These are phyloP conservation scores for Schizotus pectinicornis DNA, from an alignment of 2,888 invertebrate species.

Conservation along the genomic window DNA sequence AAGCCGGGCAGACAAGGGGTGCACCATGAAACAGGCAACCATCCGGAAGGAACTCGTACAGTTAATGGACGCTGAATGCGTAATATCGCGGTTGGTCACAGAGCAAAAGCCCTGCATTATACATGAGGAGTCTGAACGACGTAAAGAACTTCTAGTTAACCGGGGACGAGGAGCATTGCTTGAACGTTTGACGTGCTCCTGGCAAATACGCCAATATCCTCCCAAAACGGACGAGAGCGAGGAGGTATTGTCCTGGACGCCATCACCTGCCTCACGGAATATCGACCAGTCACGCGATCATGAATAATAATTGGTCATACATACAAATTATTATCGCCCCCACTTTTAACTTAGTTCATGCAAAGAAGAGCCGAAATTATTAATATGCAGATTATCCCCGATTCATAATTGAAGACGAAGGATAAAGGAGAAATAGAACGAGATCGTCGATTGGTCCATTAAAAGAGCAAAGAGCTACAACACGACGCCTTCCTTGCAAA, in stretches of 20 bases:
- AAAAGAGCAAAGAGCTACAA: no score
- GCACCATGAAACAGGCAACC: slow-evolving; percentile 30
- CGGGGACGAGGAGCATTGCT: neutral
- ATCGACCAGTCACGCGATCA: slow-evolving; percentile 6
- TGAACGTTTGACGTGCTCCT: slow-evolving; percentile 10
- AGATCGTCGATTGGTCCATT: no score
- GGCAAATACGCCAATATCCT: neutral
- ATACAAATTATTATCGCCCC: neutral
- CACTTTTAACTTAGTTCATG: no score
- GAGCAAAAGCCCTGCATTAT: slow-evolving; percentile 39
- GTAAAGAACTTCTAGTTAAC: slow-evolving; percentile 28
- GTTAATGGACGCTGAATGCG: slow-evolving; percentile 43
- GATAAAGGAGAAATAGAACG: no score
- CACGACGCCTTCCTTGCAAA: no score
- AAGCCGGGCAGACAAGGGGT: slow-evolving; percentile 23
- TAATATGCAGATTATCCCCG: no score
- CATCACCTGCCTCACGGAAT: neutral
- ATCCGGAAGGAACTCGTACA: slow-evolving; percentile 41
- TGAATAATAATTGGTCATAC: slow-evolving; percentile 16
- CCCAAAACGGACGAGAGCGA: neutral
- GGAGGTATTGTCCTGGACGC: no score
- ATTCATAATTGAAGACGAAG: no score
- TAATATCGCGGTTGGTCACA: slow-evolving; percentile 40
- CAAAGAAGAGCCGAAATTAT: no score
- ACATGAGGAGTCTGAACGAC: slow-evolving; percentile 34